Evolutionary conservation across 2,888 invertebrate genomes (phyloP), one percentile per base, ranked within the genome.

Genomic region (Nephrotoma appendiculata): DNA sequence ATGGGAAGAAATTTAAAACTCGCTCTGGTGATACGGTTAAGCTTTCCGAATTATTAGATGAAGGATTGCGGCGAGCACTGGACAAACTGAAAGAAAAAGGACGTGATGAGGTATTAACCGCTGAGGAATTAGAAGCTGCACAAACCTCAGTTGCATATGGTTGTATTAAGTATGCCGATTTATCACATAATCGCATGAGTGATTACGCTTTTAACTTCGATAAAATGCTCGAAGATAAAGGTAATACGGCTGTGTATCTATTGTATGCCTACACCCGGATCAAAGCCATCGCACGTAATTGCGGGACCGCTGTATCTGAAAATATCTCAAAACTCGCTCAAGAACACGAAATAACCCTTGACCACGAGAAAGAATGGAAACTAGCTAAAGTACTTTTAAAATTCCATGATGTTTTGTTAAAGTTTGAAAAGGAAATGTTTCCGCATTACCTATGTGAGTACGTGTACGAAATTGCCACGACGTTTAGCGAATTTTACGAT

Each of bases 131-230:
- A 45, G 94, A 94, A 89, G 92, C 92, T 86, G 98, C 98, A 0
- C 96, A 97, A 91, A 95, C 97, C 92, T 95, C 98, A 0, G 95
- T 99, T 0, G 99, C 99, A 0, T 99, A 98, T 91, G 98, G 99
- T 5, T 99, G 99, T 90, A 98, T 99, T 87, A 99, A 99, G 91
- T 99, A 99, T 91, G 96, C 99, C 5, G 99, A 99, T 93, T 93
- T 99, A 86, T 96, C 96, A 12, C 98, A 99, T 90, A 98, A 98
- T 91, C 94, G 98, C 88, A 95, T 94, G 87, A 96, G 97, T 90
- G 99, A 99, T 90, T 99, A 99, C 90, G 95, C 99, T 1, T 99
- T 99, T 92, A 99, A 98, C 0, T 99, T 99, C 92, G 98, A 99
- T 90, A 98, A 98, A 89, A 99, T 99, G 99, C 93, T 99, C 88